phyloP scores from a whole-genome alignment of 2,797 vertebrate genomes.

The Atherinosoma microstoma region DNA sequence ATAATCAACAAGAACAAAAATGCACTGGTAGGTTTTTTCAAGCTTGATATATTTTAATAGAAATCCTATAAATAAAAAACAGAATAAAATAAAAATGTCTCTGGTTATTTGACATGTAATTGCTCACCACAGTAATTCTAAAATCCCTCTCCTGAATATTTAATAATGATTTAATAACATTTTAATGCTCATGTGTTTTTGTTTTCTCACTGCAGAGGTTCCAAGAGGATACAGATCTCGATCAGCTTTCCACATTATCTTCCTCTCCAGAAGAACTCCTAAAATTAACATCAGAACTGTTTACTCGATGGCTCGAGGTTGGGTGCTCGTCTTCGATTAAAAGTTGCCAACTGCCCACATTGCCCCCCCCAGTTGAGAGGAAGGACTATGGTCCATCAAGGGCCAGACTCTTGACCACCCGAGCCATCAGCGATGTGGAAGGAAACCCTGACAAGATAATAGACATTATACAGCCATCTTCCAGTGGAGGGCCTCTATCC shows the following conservation, averaged over 20 bases:
- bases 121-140: neutral
- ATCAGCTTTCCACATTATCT: conserved; percentile 40
- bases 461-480: conserved; percentile 19
- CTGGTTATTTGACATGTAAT: neutral
- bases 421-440: conserved; percentile 45
- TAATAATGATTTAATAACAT: neutral
- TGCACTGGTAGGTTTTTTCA: conserved; percentile 60
- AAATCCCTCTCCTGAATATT: neutral
- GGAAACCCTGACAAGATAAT: conserved; percentile 20
- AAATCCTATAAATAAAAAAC: neutral
- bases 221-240: conserved; percentile 70
- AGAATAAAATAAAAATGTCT: neutral
- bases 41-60: too few species aligned
- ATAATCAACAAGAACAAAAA: conserved; percentile 71
- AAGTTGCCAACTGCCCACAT: conserved; percentile 70
- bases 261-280: conserved; percentile 83
- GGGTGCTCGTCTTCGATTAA: conserved; percentile 58
- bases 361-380: conserved; percentile 53
- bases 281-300: conserved; percentile 73
- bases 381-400: conserved; percentile 59
- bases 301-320: conserved; percentile 73
- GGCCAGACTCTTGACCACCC: conserved; percentile 69
- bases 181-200: neutral
- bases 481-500: conserved; percentile 34
- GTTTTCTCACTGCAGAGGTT: conserved; percentile 68